A percentile compares a stretch with the other conserved stretches of the same genome.
phyloP scores from a whole-genome alignment of 2,888 invertebrate genomes.

The Tromatobia lineatoria region DNA sequence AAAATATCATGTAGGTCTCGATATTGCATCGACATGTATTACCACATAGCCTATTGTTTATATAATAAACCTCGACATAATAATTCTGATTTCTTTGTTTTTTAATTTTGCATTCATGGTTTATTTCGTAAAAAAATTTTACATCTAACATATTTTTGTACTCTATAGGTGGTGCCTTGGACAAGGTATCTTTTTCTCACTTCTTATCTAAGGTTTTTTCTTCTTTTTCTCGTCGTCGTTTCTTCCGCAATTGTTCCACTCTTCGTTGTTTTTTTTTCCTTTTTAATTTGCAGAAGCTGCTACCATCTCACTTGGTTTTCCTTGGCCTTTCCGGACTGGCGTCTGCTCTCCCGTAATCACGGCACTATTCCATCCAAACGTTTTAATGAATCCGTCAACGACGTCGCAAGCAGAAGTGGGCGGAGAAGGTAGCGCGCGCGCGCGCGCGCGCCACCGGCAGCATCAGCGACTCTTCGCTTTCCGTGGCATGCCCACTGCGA shows the following conservation, averaged over 20 bases:
- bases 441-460: no score
- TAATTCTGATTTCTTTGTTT: constrained; percentile 3
- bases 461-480: constrained; percentile 40
- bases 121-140: not conserved
- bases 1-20: no score
- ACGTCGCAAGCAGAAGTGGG: constrained; percentile 64
- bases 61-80: no score
- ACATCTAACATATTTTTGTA: not conserved
- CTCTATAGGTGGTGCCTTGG: not conserved
- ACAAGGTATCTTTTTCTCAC: constrained; percentile 1
- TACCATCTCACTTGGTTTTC: constrained; percentile 36
- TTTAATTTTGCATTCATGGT: not conserved
- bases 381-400: constrained; percentile 82
- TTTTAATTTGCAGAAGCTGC: constrained; percentile 59
- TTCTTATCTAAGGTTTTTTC: constrained; percentile 28
- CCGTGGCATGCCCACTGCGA: constrained; percentile 57
- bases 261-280: constrained; percentile 36
- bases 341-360: constrained; percentile 76
- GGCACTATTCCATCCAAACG: constrained; percentile 76
- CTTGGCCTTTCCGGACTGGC: constrained; percentile 67
- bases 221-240: constrained; percentile 38
- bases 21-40: no score
- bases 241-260: constrained; percentile 27
- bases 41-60: no score
- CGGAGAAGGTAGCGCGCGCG: constrained; percentile 49